Conservation (phyloP, 2,888 invertebrate species). For the Drosophila nr. perissopoda region DNA sequence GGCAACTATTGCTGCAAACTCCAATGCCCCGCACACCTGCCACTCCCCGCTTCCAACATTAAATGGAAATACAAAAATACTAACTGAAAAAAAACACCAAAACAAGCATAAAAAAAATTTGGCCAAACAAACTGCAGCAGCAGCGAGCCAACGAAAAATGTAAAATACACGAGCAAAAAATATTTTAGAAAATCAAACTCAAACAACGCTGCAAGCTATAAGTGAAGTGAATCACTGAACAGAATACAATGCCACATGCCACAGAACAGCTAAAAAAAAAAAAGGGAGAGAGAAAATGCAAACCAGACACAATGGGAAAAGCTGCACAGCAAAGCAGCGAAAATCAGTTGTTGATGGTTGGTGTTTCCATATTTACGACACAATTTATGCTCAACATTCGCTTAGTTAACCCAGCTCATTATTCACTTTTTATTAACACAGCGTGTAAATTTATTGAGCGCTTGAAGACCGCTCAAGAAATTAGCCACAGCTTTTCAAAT, state of each 20-base stretch:
- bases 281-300: neutral
- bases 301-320: slow-evolving; percentile 29
- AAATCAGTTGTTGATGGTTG: slow-evolving; percentile 28
- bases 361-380: slow-evolving; percentile 27
- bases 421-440: slow-evolving; percentile 27
- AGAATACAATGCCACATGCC: slow-evolving; percentile 46
- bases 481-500: slow-evolving; percentile 1
- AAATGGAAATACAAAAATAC: slow-evolving; percentile 35
- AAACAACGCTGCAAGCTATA: slow-evolving; percentile 76
- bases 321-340: slow-evolving; percentile 13
- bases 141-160: slow-evolving; percentile 49
- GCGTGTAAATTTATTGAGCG: slow-evolving; percentile 5
- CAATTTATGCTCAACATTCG: slow-evolving; percentile 36
- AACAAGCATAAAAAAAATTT: slow-evolving; percentile 2
- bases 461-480: neutral
- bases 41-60: slow-evolving; percentile 14
- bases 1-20: slow-evolving; percentile 60
- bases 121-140: slow-evolving; percentile 31
- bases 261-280: slow-evolving; percentile 12
- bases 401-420: slow-evolving; percentile 21
- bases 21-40: neutral
- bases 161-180: slow-evolving; percentile 72
- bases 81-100: slow-evolving; percentile 28
- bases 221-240: slow-evolving; percentile 69
- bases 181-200: slow-evolving; percentile 79